Evolutionary conservation across 64 coral and sea anemone genomes (phyloP).

Genomic region (Pachyseris speciosa): DNA sequence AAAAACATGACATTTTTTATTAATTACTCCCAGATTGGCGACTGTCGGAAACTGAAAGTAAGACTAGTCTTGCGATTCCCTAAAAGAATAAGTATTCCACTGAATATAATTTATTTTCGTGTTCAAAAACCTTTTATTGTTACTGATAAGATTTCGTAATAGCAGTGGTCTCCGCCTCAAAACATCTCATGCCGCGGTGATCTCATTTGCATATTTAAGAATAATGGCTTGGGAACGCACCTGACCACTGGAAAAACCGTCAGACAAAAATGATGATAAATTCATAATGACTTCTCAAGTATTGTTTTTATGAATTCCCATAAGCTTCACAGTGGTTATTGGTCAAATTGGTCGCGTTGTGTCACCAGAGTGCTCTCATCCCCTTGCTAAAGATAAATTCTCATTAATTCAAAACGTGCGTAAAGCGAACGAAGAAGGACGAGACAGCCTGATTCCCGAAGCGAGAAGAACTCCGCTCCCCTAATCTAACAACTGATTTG

Average conservation of each 20-base stretch:
- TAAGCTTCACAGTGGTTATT: not conserved
- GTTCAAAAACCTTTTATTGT: not conserved
- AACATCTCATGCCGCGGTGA: not conserved
- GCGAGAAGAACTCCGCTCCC: not conserved
- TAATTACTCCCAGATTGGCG: not conserved
- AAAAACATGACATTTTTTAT: not conserved
- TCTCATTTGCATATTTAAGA: constrained; percentile 10
- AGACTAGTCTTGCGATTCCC: too few relatives aligned
- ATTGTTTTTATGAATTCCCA: constrained; percentile 18
- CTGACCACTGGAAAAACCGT: not conserved
- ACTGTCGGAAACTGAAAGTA: not conserved
- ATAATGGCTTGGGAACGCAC: not conserved
- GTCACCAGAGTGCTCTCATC: not conserved
- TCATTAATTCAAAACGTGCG: constrained; percentile 19
- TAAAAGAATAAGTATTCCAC: constrained; percentile 18
- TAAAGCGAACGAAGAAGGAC: not conserved
- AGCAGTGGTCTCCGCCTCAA: not conserved
- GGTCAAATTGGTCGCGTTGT: not conserved
- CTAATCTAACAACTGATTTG: not conserved
- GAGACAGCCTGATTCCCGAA: not conserved
- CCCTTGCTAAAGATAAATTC: not conserved
- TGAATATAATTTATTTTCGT: not conserved
- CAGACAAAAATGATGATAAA: constrained; percentile 15
- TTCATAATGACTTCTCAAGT: constrained; percentile 36
- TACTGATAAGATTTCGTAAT: not conserved